Conservation (phyloP, 2,113 vertebrate genomes). For the human (Homo sapiens) region GRCh38 chr9:19189501-19190000, state of each 20-base stretch:
- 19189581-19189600: not conserved
- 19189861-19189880: no score
- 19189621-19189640: not conserved
- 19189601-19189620: not conserved
- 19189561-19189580: not conserved
- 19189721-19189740: slow-evolving; percentile 19
- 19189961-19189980: not conserved
- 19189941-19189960: not conserved
- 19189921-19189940: not conserved
- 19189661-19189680: not conserved
- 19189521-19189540: not conserved
- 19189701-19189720: not conserved
- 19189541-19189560: not conserved
- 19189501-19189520: not conserved
- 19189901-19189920: not conserved
- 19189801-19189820: not conserved
- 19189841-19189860: no score
- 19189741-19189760: not conserved
- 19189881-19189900: not conserved
- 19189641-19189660: not conserved
- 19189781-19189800: not conserved
- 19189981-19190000: not conserved
- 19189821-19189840: not conserved
- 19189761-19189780: not conserved
- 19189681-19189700: not conserved